Conservation (phyloP, 1,140 invertebrate genomes). For the Atopsyche davidsoni region DNA sequence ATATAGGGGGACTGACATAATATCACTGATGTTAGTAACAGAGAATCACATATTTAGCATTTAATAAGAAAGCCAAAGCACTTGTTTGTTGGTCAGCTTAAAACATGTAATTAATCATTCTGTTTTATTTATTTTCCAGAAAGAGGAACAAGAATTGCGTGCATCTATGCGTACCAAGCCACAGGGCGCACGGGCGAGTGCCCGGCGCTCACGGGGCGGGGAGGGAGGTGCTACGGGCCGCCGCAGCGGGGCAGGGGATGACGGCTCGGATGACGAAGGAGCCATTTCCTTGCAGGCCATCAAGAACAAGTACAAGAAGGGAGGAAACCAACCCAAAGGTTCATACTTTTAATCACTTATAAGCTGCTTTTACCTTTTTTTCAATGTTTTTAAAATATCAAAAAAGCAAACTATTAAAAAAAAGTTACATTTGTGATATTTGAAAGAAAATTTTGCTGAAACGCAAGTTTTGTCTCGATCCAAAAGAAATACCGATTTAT, state of each 20-base stretch:
- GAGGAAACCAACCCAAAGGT: slow-evolving; percentile 49
- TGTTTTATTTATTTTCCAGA: too few species aligned
- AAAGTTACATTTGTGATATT: slow-evolving; percentile 8
- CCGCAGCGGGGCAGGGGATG: slow-evolving; percentile 59
- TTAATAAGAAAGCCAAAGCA: too few species aligned
- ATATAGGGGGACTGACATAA: too few species aligned
- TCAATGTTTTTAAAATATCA: slow-evolving; percentile 11
- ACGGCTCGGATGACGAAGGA: slow-evolving; percentile 86
- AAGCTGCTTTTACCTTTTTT: slow-evolving; percentile 8
- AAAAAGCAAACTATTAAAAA: slow-evolving; percentile 4
- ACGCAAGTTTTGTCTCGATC: too few species aligned
- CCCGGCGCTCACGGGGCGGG: slow-evolving; percentile 57
- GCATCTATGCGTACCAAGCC: slow-evolving; percentile 71
- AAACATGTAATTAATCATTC: too few species aligned
- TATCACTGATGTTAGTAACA: too few species aligned
- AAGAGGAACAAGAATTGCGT: slow-evolving; percentile 89
- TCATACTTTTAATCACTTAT: slow-evolving; percentile 21
- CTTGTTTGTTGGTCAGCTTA: too few species aligned
- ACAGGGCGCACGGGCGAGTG: slow-evolving; percentile 54
- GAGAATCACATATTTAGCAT: too few species aligned
- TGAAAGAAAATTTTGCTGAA: too few species aligned
- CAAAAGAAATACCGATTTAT: too few species aligned
- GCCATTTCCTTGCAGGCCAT: slow-evolving; percentile 89
- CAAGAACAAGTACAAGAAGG: slow-evolving; percentile 86
- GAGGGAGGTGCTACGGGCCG: slow-evolving; percentile 47